A percentile compares a stretch with the other conserved stretches of the same genome.
These are phyloP conservation scores for Trichacis sp. DNA, from an alignment of 2,888 invertebrate species.

Conservation along the genomic window DNA sequence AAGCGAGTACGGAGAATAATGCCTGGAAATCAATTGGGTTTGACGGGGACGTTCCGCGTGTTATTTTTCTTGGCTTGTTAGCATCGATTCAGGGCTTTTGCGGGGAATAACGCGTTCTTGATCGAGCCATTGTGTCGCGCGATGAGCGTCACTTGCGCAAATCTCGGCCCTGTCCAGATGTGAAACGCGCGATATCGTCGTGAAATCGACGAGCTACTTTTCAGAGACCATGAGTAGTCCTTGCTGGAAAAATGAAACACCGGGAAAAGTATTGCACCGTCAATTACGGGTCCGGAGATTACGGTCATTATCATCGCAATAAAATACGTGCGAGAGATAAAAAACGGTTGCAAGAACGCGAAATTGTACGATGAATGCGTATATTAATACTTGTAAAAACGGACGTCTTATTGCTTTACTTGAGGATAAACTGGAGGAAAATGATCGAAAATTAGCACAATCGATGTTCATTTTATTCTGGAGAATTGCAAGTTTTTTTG, in stretches of 20 bases:
- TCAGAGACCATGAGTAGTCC: slow-evolving; percentile 16
- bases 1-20: no score
- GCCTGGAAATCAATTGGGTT: slow-evolving; percentile 14
- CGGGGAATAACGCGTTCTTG: not conserved
- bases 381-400: not conserved
- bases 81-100: not conserved
- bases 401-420: not conserved
- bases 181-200: slow-evolving; percentile 24
- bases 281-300: slow-evolving; percentile 10
- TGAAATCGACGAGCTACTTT: slow-evolving; percentile 27
- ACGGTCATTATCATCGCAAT: not conserved
- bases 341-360: not conserved
- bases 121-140: slow-evolving; percentile 2
- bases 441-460: no score
- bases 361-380: not conserved
- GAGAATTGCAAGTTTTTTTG: no score
- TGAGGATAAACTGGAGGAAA: no score
- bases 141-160: slow-evolving; percentile 7
- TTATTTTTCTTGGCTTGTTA: not conserved
- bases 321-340: not conserved
- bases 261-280: slow-evolving; percentile 13
- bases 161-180: slow-evolving; percentile 17
- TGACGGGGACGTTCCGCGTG: not conserved
- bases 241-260: slow-evolving; percentile 15
- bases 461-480: no score